Conservation (phyloP, 2,888 invertebrate species). For the Rotaria sp. region DNA sequence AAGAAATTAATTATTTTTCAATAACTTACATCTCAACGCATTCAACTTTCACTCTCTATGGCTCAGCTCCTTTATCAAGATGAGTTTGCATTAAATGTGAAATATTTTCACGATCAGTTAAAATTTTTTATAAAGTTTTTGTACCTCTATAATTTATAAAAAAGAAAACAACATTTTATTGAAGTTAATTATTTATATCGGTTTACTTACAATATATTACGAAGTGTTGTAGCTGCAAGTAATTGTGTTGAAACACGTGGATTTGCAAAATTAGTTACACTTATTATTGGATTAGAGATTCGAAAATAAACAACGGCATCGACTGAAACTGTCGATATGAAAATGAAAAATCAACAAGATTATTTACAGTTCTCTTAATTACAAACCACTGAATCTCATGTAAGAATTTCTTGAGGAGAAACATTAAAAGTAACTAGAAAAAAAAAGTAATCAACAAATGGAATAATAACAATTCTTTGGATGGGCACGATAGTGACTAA, state of each 20-base stretch:
- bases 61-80: constrained; percentile 31
- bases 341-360: constrained; percentile 33
- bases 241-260: constrained; percentile 49
- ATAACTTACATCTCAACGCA: constrained; percentile 38
- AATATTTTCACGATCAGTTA: constrained; percentile 38
- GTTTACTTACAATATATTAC: constrained; percentile 46
- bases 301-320: constrained; percentile 54
- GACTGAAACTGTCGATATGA: constrained; percentile 47
- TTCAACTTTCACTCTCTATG: constrained; percentile 40
- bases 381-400: constrained; percentile 49
- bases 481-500: background rate
- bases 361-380: background rate
- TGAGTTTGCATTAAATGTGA: constrained; percentile 32
- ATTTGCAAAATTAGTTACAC: constrained; percentile 51
- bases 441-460: background rate
- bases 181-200: background rate
- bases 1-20: no score
- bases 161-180: background rate
- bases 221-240: constrained; percentile 51
- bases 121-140: constrained; percentile 40
- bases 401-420: constrained; percentile 44
- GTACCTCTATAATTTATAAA: constrained; percentile 42
- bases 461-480: background rate
- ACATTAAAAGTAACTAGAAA: constrained; percentile 43
- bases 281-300: constrained; percentile 50